Evolutionary conservation across 2,888 invertebrate species (phyloP), one percentile per base, ranked within the genome.

Genomic region (Andrena praecox): DNA sequence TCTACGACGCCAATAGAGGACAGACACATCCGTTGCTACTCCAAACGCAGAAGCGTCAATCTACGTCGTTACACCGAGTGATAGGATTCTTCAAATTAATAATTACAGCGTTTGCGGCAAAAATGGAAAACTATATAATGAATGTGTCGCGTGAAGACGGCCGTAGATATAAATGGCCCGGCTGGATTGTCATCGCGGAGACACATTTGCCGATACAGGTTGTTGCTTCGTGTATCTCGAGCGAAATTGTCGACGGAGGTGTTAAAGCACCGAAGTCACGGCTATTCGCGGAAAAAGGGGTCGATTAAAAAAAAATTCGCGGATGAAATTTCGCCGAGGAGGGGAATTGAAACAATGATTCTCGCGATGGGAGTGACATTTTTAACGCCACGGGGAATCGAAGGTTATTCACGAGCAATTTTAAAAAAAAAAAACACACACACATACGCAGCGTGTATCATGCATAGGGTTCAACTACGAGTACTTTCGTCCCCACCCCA

Each of bases 401-500:
- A 77, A 81, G 85, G 82, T 82, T 85, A 87, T 82, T 83, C 77
- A 60, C 56, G 54, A 56, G 64, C 83, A 79, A 86, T 88, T 87
- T 87, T 78, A 77, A 84, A 82, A 85, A 74, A 64, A 76, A 68
- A 77, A 70, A 0, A 84, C 70, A 84, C 63, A 80, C 68, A 68
- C 64, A 81, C 59, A 80, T 64, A 71, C 80, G 77, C 69, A 10
- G 8, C 56, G 66, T 75, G 67, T 60, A 87, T 50, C 74, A 73
- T 50, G 2, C 4, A 12, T 12, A 35, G 66, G 75, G 78, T 73
- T 70, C 56, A 70, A 67, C 82, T 80, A 71, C 70, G 42, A 62
- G 70, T 67, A 77, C 78, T 82, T 86, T 77, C 60, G 50, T 54
- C 66, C 35, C 24, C 33, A 68, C 62, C 33, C 70, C 67, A 62